phyloP scores from a whole-genome alignment of 2,888 invertebrate species.

The Danaus chrysippus region DNA sequence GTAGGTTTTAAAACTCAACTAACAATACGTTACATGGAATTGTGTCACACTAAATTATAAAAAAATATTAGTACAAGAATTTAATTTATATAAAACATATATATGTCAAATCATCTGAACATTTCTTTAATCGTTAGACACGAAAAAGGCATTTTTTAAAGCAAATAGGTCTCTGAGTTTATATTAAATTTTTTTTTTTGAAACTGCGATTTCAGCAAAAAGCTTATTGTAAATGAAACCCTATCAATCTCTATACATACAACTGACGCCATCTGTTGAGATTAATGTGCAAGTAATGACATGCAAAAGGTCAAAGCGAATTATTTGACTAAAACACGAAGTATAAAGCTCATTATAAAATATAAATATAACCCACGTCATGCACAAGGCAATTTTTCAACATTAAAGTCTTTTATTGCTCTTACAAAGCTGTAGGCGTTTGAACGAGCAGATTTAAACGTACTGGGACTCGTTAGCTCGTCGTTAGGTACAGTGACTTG shows the following conservation, averaged over 20 bases:
- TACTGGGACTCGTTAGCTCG: constrained; percentile 41
- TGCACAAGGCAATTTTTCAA: constrained; percentile 34
- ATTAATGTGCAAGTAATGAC: constrained; percentile 10
- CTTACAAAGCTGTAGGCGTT: constrained; percentile 35
- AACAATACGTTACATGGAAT: no score
- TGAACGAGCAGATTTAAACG: constrained; percentile 41
- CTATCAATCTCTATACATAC: neutral
- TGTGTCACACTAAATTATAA: no score
- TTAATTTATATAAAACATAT: no score
- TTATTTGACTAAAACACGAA: neutral
- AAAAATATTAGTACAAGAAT: no score
- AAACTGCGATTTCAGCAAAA: no score
- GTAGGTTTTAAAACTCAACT: no score
- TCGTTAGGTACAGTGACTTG: constrained; percentile 70
- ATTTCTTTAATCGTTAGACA: no score
- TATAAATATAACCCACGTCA: constrained; percentile 29
- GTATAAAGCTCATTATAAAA: constrained; percentile 9
- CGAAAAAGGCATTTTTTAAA: no score
- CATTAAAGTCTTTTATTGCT: constrained; percentile 33
- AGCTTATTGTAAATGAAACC: neutral
- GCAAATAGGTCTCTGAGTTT: no score
- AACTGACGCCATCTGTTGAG: constrained; percentile 23
- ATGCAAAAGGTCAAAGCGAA: constrained; percentile 9
- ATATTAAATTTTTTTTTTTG: no score
- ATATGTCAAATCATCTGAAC: no score